Percentiles rank a stretch among this genome's conserved stretches.
Evolutionary conservation across 2,113 vertebrate genomes (phyloP).

Genomic region (Phalacrocorax pelagicus): DNA sequence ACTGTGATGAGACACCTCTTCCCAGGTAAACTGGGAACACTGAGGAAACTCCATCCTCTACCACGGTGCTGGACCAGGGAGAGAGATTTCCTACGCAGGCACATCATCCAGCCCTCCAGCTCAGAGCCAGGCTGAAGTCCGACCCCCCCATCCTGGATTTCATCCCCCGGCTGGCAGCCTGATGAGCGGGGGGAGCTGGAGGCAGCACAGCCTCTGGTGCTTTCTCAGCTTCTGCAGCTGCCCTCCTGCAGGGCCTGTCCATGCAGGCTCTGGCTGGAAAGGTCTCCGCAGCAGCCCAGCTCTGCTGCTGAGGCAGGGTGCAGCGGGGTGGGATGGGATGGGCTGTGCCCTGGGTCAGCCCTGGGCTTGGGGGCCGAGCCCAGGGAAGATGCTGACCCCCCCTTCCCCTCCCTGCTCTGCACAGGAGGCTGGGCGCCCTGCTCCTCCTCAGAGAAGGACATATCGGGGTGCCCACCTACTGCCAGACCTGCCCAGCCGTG

Average conservation of each 20-base stretch:
- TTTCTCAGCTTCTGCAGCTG: not conserved
- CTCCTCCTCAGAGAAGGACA: not conserved
- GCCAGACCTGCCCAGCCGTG: not conserved
- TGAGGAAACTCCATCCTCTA: not conserved
- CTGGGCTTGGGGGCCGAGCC: not conserved
- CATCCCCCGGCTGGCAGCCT: not conserved
- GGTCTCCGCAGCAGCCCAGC: not conserved
- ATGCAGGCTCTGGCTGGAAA: not conserved
- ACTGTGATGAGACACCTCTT: not conserved
- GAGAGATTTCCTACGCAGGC: not conserved
- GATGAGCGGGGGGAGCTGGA: not conserved
- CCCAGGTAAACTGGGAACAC: not conserved
- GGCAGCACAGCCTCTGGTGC: not conserved
- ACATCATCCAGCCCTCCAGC: not conserved
- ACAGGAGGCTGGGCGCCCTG: not conserved
- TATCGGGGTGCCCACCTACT: not conserved
- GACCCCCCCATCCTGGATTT: not conserved
- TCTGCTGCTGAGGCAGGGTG: not conserved
- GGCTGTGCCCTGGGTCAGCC: not conserved
- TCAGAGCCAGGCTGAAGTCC: not conserved
- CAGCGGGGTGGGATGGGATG: not conserved
- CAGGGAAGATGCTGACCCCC: not conserved
- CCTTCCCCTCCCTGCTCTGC: not conserved
- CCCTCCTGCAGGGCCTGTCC: not conserved
- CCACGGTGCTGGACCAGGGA: rapidly evolving